Conservation (phyloP, 2,888 invertebrate genomes). For the Tortricodes alternella region DNA sequence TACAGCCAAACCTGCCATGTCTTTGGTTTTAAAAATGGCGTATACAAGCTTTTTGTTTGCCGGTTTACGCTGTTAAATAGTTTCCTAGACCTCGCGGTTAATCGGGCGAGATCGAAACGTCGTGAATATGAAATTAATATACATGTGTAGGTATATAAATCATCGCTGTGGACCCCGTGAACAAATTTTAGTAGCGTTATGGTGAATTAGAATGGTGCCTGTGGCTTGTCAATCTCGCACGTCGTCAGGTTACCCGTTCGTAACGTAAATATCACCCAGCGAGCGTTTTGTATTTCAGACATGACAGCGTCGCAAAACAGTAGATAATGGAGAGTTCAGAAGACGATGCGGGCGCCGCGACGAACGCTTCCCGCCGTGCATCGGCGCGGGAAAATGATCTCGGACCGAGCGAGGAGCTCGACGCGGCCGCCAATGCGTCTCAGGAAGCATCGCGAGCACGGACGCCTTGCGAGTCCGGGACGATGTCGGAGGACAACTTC, state of each 20-base stretch:
- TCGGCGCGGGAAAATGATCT: conserved; percentile 81
- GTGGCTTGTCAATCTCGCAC: conserved; percentile 80
- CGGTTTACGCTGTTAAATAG: conserved; percentile 81
- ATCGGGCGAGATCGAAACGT: conserved; percentile 68
- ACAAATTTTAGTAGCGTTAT: conserved; percentile 78
- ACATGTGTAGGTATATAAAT: conserved; percentile 80
- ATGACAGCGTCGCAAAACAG: conserved; percentile 78
- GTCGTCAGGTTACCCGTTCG: conserved; percentile 80
- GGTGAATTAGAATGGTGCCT: conserved; percentile 83
- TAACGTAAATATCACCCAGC: conserved; percentile 79
- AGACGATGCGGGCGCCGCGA: conserved; percentile 81
- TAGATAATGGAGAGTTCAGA: conserved; percentile 83
- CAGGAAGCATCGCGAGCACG: conserved; percentile 61
- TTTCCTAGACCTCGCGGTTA: conserved; percentile 69
- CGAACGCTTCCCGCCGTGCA: conserved; percentile 79
- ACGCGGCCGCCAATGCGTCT: conserved; percentile 66
- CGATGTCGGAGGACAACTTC: conserved; percentile 74
- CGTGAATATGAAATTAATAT: conserved; percentile 82
- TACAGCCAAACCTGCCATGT: conserved; percentile 81
- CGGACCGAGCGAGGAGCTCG: conserved; percentile 68
- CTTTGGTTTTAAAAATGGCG: conserved; percentile 85
- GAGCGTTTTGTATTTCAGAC: conserved; percentile 80
- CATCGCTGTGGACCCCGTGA: conserved; percentile 76
- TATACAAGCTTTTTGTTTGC: conserved; percentile 85
- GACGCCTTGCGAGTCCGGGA: conserved; percentile 61